Evolutionary conservation across 64 coral and sea anemone genomes (phyloP), one percentile per base, ranked within the genome.

Genomic region (Actinia equina): DNA sequence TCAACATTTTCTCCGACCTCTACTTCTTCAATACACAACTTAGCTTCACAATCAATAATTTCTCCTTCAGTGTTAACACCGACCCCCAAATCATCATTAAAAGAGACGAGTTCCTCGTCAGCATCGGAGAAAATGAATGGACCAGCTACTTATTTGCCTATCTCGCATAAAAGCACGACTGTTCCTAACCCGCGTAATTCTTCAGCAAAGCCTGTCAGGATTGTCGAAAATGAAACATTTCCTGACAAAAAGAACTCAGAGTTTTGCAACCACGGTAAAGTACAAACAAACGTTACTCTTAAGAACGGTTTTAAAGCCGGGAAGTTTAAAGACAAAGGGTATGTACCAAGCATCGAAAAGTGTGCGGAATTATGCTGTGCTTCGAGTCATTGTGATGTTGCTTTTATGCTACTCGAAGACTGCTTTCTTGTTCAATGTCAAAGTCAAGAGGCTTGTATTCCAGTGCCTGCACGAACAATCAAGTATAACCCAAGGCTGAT

Each of bases 361-460:
- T 97, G 94, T 57, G 70, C 84, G 11, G 82, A 84, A 7, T 83
- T 87, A 64, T 97, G 94, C 49, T 99, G 97, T 82, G 89, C 62
- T 3, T 52, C 87, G 14, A 22, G 54, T 56, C 85, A 93, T 43
- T 99, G 97, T 69, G 89, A 99, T 86, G 88, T 99, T 18, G 97
- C 93, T 3, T 77, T 99, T 86, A 81, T 99, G 59, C 57, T 99
- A 44, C 84, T 94, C 18, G 84, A 58, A 18, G 92, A 95, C 55
- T 99, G 97, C 88, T 99, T 94, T 55, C 78, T 92, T 7, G 88
- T 99, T 20, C 41, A 80, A 16, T 99, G 97, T 85, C 89, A 86
- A 44, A 87, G 79, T 26, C 82, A 88, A 77, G 70, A 46, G n/a
- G 71, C 84, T 16, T 99, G 97, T 45, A 83, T 88, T 45, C 87